These are phyloP conservation scores for Luffia ferchaultella DNA, from an alignment of 2,888 invertebrate genomes.

Conservation along the genomic window DNA sequence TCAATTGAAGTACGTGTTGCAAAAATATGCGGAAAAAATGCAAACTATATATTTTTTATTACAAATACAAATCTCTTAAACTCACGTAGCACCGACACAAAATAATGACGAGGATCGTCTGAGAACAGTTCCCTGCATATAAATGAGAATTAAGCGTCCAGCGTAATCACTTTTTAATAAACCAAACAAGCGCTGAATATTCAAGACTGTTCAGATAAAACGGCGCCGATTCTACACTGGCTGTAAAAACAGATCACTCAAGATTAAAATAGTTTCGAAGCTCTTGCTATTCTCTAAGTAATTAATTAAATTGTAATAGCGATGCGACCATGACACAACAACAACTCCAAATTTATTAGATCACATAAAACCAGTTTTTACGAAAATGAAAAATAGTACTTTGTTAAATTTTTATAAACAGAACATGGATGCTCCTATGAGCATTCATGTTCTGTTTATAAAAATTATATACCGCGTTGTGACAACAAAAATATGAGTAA, in stretches of 20 bases:
- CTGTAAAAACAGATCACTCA: not conserved
- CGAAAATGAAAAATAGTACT: too few species aligned
- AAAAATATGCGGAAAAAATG: not conserved
- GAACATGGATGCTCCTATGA: too few species aligned
- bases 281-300: too few species aligned
- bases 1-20: not conserved
- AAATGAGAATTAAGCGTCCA: not conserved
- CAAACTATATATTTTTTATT: not conserved
- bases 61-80: not conserved
- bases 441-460: too few species aligned
- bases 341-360: too few species aligned
- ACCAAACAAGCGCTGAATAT: conserved; percentile 4
- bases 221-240: not conserved
- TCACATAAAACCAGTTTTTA: too few species aligned
- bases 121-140: not conserved
- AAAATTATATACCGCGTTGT: too few species aligned
- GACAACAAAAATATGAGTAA: too few species aligned
- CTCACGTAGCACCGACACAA: not conserved
- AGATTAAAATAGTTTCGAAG: too few species aligned
- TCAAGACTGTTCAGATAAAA: not conserved
- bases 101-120: not conserved
- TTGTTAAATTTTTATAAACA: too few species aligned
- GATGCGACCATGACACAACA: too few species aligned
- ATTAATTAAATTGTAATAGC: too few species aligned
- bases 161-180: conserved; percentile 3